A percentile compares a stretch with the other conserved stretches of the same genome.
These are phyloP conservation scores for Gobius niger DNA, from an alignment of 2,113 vertebrate genomes.

Conservation along the genomic window DNA sequence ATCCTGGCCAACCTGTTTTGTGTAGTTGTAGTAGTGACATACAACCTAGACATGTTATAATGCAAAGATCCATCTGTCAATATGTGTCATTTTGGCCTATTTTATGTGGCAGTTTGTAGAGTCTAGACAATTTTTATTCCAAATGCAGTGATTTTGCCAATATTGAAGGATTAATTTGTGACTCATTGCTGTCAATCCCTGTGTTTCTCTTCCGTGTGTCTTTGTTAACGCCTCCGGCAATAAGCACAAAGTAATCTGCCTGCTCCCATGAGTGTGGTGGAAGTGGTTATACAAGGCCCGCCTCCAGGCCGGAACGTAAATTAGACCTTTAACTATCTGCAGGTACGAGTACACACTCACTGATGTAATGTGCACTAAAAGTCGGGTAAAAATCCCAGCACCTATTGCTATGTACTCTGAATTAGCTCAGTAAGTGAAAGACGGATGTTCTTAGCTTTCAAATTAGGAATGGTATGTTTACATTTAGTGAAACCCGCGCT, in stretches of 20 bases:
- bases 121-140: not conserved
- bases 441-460: no score
- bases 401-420: no score
- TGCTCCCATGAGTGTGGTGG: conserved; percentile 13
- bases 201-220: conserved; percentile 1
- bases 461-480: no score
- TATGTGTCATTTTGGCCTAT: not conserved
- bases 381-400: no score
- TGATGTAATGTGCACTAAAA: conserved; percentile 28
- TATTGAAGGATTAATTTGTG: conserved; percentile 2
- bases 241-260: conserved; percentile 16
- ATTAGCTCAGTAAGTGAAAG: no score
- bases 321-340: conserved; percentile 29
- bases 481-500: no score
- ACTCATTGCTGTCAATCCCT: not conserved
- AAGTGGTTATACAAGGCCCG: conserved; percentile 30
- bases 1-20: no score
- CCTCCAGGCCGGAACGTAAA: conserved; percentile 27
- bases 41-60: not conserved
- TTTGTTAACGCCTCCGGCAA: not conserved
- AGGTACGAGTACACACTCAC: conserved; percentile 5
- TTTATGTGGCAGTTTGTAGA: not conserved
- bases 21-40: not conserved
- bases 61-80: not conserved
- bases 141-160: not conserved